phyloP scores from a whole-genome alignment of 2,113 vertebrate genomes.

The Cinclus mexicanus region DNA sequence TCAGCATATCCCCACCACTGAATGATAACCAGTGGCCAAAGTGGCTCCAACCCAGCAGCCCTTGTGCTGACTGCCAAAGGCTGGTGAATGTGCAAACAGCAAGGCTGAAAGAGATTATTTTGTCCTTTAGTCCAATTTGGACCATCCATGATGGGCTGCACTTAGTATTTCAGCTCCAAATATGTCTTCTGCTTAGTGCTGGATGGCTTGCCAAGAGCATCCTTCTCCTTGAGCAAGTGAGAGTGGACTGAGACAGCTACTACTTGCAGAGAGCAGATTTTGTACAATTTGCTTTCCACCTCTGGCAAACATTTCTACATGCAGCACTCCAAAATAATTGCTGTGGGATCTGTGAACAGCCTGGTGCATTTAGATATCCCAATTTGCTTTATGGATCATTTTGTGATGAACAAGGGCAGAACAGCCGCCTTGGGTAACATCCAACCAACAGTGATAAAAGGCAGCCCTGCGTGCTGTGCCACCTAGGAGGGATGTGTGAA shows the following conservation, averaged over 20 bases:
- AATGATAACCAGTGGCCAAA: not conserved
- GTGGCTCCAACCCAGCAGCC: not conserved
- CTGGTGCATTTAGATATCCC: conserved; percentile 46
- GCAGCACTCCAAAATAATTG: conserved; percentile 32
- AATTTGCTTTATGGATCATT: conserved; percentile 52
- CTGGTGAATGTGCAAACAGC: not conserved
- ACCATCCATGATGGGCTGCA: not conserved
- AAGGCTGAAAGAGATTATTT: not conserved
- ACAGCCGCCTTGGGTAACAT: conserved; percentile 39
- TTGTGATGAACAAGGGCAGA: conserved; percentile 54
- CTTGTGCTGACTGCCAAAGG: not conserved
- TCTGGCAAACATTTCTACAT: conserved; percentile 17
- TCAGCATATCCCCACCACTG: not conserved
- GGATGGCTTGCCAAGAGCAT: not conserved
- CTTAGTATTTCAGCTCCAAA: not conserved
- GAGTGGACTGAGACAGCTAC: not conserved
- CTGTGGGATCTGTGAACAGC: conserved; percentile 43
- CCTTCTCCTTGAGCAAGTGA: not conserved
- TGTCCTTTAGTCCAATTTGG: not conserved
- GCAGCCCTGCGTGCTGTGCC: conserved; percentile 2
- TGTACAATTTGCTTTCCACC: conserved; percentile 16
- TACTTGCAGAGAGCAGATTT: not conserved
- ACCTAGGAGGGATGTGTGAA: conserved; percentile 45
- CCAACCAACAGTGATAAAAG: conserved; percentile 48
- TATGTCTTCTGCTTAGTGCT: not conserved